Percentiles rank a stretch among this genome's conserved stretches.
Conservation (phyloP, 2,113 vertebrate genomes). For the Rhodinocichla rosea region DNA sequence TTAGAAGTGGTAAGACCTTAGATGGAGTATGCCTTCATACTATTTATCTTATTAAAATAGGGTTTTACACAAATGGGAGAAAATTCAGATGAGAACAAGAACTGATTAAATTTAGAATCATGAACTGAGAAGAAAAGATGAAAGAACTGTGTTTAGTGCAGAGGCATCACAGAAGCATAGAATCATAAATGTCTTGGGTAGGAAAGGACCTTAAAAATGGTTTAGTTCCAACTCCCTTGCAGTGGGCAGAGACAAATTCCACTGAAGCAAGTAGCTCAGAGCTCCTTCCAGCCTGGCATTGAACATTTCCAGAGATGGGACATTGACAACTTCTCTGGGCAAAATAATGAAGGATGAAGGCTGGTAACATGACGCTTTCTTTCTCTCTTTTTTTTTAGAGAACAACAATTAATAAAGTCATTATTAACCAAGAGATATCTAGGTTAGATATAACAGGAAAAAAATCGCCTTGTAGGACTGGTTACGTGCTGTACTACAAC, state of each 20-base stretch:
- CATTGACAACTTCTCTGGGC: not conserved
- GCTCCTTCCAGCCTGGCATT: not conserved
- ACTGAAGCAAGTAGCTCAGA: not conserved
- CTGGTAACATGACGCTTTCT: not conserved
- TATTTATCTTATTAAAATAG: not conserved
- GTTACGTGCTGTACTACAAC: not conserved
- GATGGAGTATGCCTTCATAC: not conserved
- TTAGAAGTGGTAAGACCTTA: not conserved
- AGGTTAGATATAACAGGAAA: not conserved
- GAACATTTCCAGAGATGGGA: not conserved
- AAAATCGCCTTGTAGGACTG: not conserved
- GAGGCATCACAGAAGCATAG: not conserved
- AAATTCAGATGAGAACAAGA: not conserved
- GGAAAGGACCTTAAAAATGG: not conserved
- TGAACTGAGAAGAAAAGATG: not conserved
- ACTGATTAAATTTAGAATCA: not conserved
- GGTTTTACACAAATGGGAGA: not conserved
- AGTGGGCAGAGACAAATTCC: not conserved
- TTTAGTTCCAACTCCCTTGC: not conserved
- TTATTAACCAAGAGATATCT: not conserved
- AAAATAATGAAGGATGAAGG: not conserved
- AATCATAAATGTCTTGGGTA: not conserved
- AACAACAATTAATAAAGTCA: not conserved
- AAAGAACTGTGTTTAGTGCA: not conserved
- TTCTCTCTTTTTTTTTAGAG: not conserved